Percentiles rank a stretch among this genome's conserved stretches.
Conservation (phyloP, 2,113 vertebrate species). For the Pungitius pungitius region DNA sequence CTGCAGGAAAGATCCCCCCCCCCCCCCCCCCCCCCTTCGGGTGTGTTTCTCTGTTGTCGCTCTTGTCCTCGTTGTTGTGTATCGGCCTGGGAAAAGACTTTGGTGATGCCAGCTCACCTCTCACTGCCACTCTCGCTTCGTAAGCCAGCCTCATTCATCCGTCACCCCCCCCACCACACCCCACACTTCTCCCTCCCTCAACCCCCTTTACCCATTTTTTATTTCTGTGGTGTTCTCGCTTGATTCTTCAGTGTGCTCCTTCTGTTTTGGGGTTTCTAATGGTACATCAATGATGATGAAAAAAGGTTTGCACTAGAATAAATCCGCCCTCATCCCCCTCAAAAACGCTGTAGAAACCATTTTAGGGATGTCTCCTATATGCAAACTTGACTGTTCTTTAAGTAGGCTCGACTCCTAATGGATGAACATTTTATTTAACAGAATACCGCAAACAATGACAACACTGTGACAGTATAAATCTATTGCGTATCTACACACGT, state of each 20-base stretch:
- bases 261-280: slow-evolving; percentile 63
- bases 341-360: neutral
- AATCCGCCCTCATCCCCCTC: neutral
- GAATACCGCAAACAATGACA: no score
- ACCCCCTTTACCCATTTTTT: neutral
- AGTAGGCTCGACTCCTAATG: no score
- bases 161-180: slow-evolving; percentile 63
- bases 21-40: slow-evolving; percentile 26
- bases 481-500: no score
- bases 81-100: slow-evolving; percentile 83
- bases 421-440: no score
- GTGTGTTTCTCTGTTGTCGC: slow-evolving; percentile 72
- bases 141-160: slow-evolving; percentile 83
- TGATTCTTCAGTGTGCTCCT: slow-evolving; percentile 69
- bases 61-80: slow-evolving; percentile 73
- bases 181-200: slow-evolving; percentile 20
- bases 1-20: slow-evolving; percentile 12
- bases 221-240: slow-evolving; percentile 79
- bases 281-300: slow-evolving; percentile 88
- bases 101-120: slow-evolving; percentile 92
- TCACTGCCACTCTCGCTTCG: slow-evolving; percentile 80
- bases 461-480: no score
- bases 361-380: neutral
- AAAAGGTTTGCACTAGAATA: neutral
- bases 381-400: neutral